Evolutionary conservation across 1,140 invertebrate genomes (phyloP), one percentile per base, ranked within the genome.

Genomic region (Copidosoma floridanum): DNA sequence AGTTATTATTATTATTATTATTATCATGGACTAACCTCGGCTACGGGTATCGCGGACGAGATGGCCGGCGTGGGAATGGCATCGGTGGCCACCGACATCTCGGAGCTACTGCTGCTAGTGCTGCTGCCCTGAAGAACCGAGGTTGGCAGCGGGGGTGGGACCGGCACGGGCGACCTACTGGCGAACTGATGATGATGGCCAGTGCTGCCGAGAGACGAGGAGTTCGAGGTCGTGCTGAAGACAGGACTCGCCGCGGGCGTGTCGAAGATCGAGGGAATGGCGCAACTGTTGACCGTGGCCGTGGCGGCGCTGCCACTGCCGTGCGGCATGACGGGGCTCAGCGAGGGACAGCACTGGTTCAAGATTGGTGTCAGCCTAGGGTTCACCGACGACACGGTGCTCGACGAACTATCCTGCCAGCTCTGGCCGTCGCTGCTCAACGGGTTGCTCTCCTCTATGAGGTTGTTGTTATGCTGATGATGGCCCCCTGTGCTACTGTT

Each of bases 351-450:
- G n/a, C 69, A 67, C 54, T 68, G 73, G 41, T 71, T 77, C 7
- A 76, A 77, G 48, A 78, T 81, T 1, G 83, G 82, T 5, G 82
- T 82, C 2, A 75, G 65, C 62, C 69, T 72, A 66, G 74, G 77
- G 4, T 20, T 16, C 1, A 21, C 11, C 38, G 66, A 66, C 10
- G 71, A 68, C 2, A 74, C 59, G 43, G 68, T 63, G 1, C 69
- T 73, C 1, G 71, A 70, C 0, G 65, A 59, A 1, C 69, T 58
- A 1, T 78, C 76, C 32, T 68, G 66, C 75, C 73, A 76, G 29
- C 67, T 73, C 8, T 68, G 21, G 0, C 62, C 61, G 1, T 69
- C 65, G 21, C 72, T 68, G 21, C 67, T 66, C 29, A 38, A 27
- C 4, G 35, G 23, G 16, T 18, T 21, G 12, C 35, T 48, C 44